Evolutionary conservation across 2,888 invertebrate species (phyloP).

Genomic region (Germaria angustata): DNA sequence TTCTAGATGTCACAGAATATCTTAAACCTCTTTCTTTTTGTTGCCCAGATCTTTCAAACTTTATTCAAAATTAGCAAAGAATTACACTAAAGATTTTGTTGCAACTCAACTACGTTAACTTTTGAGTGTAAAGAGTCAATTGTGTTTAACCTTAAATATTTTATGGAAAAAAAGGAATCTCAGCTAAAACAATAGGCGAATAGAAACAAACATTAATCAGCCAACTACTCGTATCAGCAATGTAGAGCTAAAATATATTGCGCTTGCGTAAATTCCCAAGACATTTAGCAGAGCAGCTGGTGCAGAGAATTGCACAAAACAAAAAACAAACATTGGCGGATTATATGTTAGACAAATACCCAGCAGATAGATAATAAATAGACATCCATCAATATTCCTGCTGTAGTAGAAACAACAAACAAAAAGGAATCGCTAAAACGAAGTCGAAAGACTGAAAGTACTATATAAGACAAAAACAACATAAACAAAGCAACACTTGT

Average conservation of each 20-base stretch:
- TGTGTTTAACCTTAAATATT: conserved; percentile 46
- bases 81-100: no score
- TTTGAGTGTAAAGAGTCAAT: conserved; percentile 28
- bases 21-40: no score
- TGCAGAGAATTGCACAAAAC: conserved; percentile 12
- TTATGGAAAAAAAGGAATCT: conserved; percentile 21
- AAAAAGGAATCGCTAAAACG: conserved; percentile 62
- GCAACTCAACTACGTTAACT: neutral
- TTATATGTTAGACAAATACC: conserved; percentile 62
- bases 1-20: no score
- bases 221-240: neutral
- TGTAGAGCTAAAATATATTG: conserved; percentile 53
- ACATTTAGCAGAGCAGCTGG: conserved; percentile 53
- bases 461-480: conserved; percentile 69
- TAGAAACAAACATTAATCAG: conserved; percentile 3
- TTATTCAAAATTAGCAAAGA: no score
- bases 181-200: conserved; percentile 34
- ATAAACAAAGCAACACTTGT: conserved; percentile 63
- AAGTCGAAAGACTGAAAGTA: conserved; percentile 45
- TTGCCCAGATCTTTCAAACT: no score
- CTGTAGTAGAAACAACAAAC: conserved; percentile 57
- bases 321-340: conserved; percentile 44
- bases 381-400: conserved; percentile 50
- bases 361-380: conserved; percentile 33
- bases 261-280: conserved; percentile 66